These are phyloP conservation scores for Rhagoletis zephyria DNA, from an alignment of 1,140 invertebrate genomes.

Conservation along the genomic window DNA sequence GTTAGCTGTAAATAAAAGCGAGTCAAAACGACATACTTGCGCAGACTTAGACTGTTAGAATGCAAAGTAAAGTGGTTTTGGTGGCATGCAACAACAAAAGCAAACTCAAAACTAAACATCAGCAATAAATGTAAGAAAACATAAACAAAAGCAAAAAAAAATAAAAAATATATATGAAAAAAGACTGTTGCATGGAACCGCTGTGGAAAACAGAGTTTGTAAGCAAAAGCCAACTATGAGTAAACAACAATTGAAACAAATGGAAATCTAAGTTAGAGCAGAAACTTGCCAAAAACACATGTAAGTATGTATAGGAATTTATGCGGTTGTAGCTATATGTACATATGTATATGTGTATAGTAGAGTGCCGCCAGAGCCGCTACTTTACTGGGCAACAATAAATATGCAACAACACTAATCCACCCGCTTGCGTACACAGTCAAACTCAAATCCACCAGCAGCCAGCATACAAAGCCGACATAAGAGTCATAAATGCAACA, in stretches of 20 bases:
- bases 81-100: neutral
- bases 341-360: neutral
- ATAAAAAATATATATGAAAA: neutral
- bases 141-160: neutral
- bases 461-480: neutral
- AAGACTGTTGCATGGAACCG: neutral
- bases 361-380: neutral
- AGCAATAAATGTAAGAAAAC: neutral
- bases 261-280: conserved; percentile 28
- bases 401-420: no score
- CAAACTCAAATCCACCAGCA: no score
- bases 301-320: neutral
- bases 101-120: neutral
- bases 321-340: no score
- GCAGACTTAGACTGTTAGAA: neutral
- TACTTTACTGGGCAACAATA: neutral
- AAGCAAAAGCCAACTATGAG: conserved; percentile 22
- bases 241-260: conserved; percentile 49
- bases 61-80: conserved; percentile 26
- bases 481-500: conserved; percentile 34
- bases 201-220: neutral
- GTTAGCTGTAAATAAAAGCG: neutral
- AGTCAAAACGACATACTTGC: neutral
- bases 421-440: no score
- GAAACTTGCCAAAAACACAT: neutral